Evolutionary conservation across 1,140 invertebrate species (phyloP), one percentile per base, ranked within the genome.

Genomic region (Megathymus violae): DNA sequence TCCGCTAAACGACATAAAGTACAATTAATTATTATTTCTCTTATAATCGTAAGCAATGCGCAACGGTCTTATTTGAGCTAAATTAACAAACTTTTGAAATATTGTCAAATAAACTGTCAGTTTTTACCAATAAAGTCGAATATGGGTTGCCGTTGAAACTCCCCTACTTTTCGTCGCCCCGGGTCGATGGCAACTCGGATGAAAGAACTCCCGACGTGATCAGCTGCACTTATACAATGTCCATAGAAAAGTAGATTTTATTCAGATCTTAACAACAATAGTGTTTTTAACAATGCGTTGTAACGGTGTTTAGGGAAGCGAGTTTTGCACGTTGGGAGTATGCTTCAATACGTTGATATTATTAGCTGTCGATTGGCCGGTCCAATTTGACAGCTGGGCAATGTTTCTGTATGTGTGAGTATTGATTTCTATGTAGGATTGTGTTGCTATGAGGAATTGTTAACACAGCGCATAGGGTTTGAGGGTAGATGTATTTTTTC

Each of bases 211-310:
- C 51, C n/a, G n/a, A n/a, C n/a, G n/a, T n/a, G 40, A 54, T 54
- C 69, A 65, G 69, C 66, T 63, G 40, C 54, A n/a, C 38, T n/a
- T 34, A 46, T 44, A 70, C 69, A 69, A 69, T 54, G 62, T 54
- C n/a, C n/a, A 38, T 34, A 56, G 17, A 64, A 64, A 56, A 41
- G 62, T n/a, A n/a, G n/a, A n/a, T n/a, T n/a, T n/a, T n/a, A n/a
- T n/a, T n/a, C 54, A 17, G 43, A 48, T 31, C 27, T 56, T 27
- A 38, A 48, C 44, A 56, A 38, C 52, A 47, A 46, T 22, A 40
- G 9, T 43, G 4, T 19, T 52, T 47, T 31, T 17, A 56, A 67
- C 52, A 64, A 68, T 46, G 31, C 22, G n/a, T n/a, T 41, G 31
- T 63, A 50, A 64, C 54, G 52, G 66, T 64, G 46, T 64, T 64